Evolutionary conservation across 1,140 invertebrate species (phyloP).

Genomic region (Diachasmimorpha longicaudata): DNA sequence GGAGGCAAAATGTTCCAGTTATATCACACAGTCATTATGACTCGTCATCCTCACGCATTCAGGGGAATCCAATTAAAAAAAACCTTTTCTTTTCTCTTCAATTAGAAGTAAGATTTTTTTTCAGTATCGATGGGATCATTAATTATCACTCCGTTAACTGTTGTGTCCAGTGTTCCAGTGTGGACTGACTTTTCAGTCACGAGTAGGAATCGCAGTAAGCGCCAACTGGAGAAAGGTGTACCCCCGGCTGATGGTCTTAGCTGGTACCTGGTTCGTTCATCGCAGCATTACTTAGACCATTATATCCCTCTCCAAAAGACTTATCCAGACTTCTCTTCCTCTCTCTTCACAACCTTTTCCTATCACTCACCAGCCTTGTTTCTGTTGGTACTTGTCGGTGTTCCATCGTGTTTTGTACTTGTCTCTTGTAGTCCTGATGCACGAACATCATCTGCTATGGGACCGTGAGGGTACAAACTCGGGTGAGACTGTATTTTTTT

Average conservation of each 20-base stretch:
- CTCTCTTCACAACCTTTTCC: neutral
- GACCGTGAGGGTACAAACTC: no score
- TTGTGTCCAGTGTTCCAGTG: conserved; percentile 59
- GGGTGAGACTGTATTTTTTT: no score
- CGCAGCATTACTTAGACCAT: conserved; percentile 1
- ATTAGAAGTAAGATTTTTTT: neutral
- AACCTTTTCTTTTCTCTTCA: neutral
- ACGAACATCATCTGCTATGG: no score
- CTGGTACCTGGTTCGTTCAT: conserved; percentile 12
- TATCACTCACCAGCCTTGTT: neutral
- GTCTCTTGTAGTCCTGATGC: no score
- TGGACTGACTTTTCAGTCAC: conserved; percentile 35
- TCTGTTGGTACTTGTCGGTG: no score
- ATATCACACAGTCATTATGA: neutral
- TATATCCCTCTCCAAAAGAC: neutral
- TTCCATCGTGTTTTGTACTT: no score
- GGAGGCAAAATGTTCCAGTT: neutral
- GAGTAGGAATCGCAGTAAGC: conserved; percentile 33
- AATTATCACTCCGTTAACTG: conserved; percentile 28
- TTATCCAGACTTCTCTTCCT: neutral
- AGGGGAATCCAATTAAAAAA: neutral
- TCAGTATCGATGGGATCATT: neutral
- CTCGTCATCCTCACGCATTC: neutral
- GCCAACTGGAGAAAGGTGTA: conserved; percentile 58
- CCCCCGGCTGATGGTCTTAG: conserved; percentile 33